Evolutionary conservation across 2,888 invertebrate species (phyloP).

Genomic region (Phortica okadai): DNA sequence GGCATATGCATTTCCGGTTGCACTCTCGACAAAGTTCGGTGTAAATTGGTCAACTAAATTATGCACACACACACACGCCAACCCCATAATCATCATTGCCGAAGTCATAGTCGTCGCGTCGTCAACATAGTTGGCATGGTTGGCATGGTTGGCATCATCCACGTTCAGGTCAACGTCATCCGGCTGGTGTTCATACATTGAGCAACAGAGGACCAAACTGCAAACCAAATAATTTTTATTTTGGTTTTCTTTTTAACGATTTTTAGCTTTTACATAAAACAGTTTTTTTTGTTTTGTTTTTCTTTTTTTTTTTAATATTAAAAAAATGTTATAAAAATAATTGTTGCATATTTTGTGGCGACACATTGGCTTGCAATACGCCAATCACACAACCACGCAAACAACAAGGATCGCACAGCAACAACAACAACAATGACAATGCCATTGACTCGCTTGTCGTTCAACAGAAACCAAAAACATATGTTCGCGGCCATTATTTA

Average conservation of each 20-base stretch:
- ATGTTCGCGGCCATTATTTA: slow-evolving; percentile 73
- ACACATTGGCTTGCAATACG: background rate
- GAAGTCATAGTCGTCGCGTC: background rate
- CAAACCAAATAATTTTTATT: background rate
- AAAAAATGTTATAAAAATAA: slow-evolving; percentile 16
- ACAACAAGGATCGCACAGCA: background rate
- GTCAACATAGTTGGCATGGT: background rate
- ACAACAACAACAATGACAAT: background rate
- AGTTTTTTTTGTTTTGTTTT: background rate
- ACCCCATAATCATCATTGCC: background rate
- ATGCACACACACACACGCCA: slow-evolving; percentile 52
- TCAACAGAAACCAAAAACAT: slow-evolving; percentile 64
- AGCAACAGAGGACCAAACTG: background rate
- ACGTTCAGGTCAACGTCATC: background rate
- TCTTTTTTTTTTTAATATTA: too few species aligned
- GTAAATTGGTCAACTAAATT: slow-evolving; percentile 73
- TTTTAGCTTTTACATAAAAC: background rate
- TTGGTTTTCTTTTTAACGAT: background rate
- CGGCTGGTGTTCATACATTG: background rate
- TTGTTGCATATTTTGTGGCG: slow-evolving; percentile 31
- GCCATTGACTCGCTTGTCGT: background rate
- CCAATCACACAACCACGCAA: background rate
- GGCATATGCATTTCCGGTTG: slow-evolving; percentile 62
- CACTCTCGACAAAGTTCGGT: slow-evolving; percentile 64
- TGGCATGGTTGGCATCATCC: background rate